Evolutionary conservation across 2,113 vertebrate genomes (phyloP).

Genomic region (Cottus gobio): DNA sequence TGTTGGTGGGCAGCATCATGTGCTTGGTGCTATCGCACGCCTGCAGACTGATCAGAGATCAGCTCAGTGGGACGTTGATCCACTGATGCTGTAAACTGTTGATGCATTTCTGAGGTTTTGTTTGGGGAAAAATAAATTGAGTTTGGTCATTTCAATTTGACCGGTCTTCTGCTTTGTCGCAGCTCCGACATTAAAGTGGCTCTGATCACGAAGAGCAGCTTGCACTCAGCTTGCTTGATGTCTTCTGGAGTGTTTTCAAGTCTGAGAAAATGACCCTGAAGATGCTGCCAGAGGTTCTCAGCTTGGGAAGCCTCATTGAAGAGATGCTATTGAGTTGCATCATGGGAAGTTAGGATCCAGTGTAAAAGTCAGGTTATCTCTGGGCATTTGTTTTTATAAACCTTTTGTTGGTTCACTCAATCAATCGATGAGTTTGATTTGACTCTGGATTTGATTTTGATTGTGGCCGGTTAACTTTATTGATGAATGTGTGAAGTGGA

Average conservation of each 20-base stretch:
- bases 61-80: background rate
- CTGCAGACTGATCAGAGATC: background rate
- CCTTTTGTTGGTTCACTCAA: too few species aligned
- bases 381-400: too few species aligned
- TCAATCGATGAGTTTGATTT: too few species aligned
- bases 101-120: too few species aligned
- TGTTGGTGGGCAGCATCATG: background rate
- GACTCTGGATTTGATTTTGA: background rate
- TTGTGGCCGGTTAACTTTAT: background rate
- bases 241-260: too few species aligned
- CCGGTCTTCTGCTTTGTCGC: too few species aligned
- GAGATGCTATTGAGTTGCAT: background rate
- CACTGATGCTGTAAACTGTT: background rate
- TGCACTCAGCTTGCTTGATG: background rate
- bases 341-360: background rate
- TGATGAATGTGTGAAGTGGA: background rate
- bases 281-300: too few species aligned
- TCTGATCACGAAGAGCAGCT: too few species aligned
- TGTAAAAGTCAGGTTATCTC: background rate
- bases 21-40: background rate
- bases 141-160: too few species aligned
- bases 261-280: too few species aligned
- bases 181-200: too few species aligned
- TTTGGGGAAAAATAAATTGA: too few species aligned
- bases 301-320: background rate